Evolutionary conservation across 1,140 invertebrate genomes (phyloP), one percentile per base, ranked within the genome.

Genomic region (Conopomorpha cramerella): DNA sequence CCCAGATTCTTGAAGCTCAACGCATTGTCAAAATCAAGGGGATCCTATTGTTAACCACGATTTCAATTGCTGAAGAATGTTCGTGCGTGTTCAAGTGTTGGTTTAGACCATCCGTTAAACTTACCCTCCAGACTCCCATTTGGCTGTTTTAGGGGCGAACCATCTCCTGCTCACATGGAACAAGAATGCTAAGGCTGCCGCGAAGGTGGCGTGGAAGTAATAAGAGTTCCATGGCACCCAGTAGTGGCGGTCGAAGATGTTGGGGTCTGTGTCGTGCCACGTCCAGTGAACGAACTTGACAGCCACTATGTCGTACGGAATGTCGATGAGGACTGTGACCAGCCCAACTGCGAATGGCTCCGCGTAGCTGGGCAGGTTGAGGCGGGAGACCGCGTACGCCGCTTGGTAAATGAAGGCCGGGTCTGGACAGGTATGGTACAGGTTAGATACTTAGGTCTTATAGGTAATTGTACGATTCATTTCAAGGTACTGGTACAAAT

Each of bases 191-290:
- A 92, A 89, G 49, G 85, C 84, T 2, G 84, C 82, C 1, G 88
- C 83, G 61, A 91, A 92, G 0, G 86, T 77, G 0, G 87, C 79
- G 64, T 92, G 89, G 76, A 92, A 92, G 53, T 89, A 92, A 62
- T 90, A 92, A 0, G 88, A 91, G 48, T 87, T 92, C 82, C 82
- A 85, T 1, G 83, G 83, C 0, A 91, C 89, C 84, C 85, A 89
- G 66, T 91, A 92, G 61, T 88, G 85, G 14, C 89, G 79, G 51
- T 92, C 89, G 34, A 52, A 81, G 39, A 93, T 87, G 59, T 92
- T 92, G 2, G 89, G 88, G 65, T 92, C 90, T 0, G 89, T 91
- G 56, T 91, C 89, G 56, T 93, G 90, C 89, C 89, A 92, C 0
- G 86, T 90, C 90, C 90, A 92, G 68, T 90, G 90, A 1, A 91